These are phyloP conservation scores for Physella acuta DNA, from an alignment of 1,140 invertebrate species.

Conservation along the genomic window DNA sequence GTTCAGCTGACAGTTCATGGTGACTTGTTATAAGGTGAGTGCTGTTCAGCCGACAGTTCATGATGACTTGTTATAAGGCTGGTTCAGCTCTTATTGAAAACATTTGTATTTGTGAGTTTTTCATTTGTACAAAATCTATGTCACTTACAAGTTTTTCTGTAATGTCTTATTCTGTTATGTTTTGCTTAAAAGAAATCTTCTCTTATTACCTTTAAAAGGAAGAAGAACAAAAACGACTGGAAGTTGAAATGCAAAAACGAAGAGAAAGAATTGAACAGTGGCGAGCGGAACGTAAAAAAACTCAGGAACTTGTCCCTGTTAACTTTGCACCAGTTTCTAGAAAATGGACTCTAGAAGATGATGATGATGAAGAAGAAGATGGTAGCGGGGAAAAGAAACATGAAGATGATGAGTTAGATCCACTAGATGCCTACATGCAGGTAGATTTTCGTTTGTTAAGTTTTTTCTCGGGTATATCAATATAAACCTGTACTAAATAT, in stretches of 20 bases:
- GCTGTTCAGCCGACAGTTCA: too few species aligned
- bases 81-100: too few species aligned
- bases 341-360: conserved; percentile 76
- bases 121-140: too few species aligned
- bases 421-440: conserved; percentile 95
- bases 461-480: neutral
- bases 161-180: too few species aligned
- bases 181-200: too few species aligned
- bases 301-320: conserved; percentile 47
- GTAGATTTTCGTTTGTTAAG: conserved; percentile 57
- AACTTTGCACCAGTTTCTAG: conserved; percentile 49
- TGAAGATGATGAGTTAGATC: conserved; percentile 80
- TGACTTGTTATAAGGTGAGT: too few species aligned
- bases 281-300: conserved; percentile 79
- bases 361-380: conserved; percentile 57
- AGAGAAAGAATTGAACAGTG: conserved; percentile 90
- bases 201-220: too few species aligned
- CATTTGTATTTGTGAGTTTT: too few species aligned
- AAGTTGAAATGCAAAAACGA: conserved; percentile 94
- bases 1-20: too few species aligned
- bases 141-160: too few species aligned
- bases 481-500: conserved; percentile 29
- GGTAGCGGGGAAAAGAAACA: conserved; percentile 35
- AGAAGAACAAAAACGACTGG: conserved; percentile 74
- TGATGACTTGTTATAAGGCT: too few species aligned